These are phyloP conservation scores for Notodonta dromedarius DNA, from an alignment of 2,888 invertebrate genomes.

Conservation along the genomic window DNA sequence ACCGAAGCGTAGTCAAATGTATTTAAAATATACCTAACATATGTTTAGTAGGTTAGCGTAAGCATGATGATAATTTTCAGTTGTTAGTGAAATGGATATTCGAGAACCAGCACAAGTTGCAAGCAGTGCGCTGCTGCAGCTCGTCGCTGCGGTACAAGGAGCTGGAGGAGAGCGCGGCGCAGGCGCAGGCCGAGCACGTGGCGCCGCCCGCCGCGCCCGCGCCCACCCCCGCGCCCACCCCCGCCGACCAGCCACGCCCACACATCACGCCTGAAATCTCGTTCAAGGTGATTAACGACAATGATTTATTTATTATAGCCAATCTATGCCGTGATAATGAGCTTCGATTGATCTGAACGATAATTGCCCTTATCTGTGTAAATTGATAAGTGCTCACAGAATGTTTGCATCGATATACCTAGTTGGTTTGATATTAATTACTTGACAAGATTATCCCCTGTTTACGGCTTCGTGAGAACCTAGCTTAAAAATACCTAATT, in stretches of 20 bases:
- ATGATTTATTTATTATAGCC: not conserved
- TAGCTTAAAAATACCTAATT: no score
- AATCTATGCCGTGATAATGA: not conserved
- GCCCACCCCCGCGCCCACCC: constrained; percentile 37
- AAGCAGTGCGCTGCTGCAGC: constrained; percentile 85
- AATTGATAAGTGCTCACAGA: not conserved
- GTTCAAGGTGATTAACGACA: constrained; percentile 74
- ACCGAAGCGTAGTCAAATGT: no score
- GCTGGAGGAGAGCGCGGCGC: constrained; percentile 66
- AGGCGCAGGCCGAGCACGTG: constrained; percentile 51
- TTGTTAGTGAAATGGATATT: constrained; percentile 86
- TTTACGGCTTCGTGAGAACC: no score
- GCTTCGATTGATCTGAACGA: constrained; percentile 12
- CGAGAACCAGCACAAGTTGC: constrained; percentile 89
- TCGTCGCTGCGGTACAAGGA: constrained; percentile 80
- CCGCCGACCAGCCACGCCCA: constrained; percentile 58
- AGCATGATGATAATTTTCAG: constrained; percentile 50
- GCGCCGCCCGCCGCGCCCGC: constrained; percentile 41
- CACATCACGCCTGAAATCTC: constrained; percentile 72
- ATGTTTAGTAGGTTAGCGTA: no score
- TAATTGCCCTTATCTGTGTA: not conserved
- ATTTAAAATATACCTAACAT: no score
- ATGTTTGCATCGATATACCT: not conserved
- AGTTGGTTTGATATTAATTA: not conserved
- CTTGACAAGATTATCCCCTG: no score